Percentiles rank a stretch among this genome's conserved stretches.
These are phyloP conservation scores for Rhimphoctona megacephalus DNA, from an alignment of 2,888 invertebrate genomes.

Conservation along the genomic window DNA sequence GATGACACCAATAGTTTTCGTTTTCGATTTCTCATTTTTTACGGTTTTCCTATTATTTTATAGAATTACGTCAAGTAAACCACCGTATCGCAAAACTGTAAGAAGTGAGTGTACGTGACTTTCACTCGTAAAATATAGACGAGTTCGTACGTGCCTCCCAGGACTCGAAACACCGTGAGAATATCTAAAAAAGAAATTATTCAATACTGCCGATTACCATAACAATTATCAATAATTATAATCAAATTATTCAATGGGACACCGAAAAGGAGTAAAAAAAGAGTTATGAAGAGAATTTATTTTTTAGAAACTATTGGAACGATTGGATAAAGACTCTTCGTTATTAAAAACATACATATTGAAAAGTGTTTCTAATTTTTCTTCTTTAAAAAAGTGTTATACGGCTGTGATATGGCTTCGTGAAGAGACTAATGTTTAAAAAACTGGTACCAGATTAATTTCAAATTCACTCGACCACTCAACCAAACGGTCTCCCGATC, in stretches of 20 bases:
- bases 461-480: too few relatives aligned
- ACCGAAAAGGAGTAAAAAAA: background rate
- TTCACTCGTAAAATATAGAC: conserved; percentile 99
- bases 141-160: conserved; percentile 98
- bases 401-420: too few relatives aligned
- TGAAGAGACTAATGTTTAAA: too few relatives aligned
- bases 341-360: too few relatives aligned
- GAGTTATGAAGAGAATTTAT: background rate
- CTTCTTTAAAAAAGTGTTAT: too few relatives aligned
- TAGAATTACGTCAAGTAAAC: conserved; percentile 91
- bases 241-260: background rate
- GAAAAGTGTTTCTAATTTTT: too few relatives aligned
- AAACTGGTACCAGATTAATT: too few relatives aligned
- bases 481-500: too few relatives aligned
- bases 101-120: conserved; percentile 99
- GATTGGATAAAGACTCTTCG: background rate
- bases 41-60: conserved; percentile 9
- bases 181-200: conserved; percentile 87
- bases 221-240: background rate
- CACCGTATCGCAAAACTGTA: conserved; percentile 97
- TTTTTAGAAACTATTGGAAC: background rate
- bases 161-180: conserved; percentile 99
- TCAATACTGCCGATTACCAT: background rate
- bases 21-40: conserved; percentile 6
- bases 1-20: background rate